Conservation (phyloP, 2,888 invertebrate genomes). For the Romanomermis culicivorax region DNA sequence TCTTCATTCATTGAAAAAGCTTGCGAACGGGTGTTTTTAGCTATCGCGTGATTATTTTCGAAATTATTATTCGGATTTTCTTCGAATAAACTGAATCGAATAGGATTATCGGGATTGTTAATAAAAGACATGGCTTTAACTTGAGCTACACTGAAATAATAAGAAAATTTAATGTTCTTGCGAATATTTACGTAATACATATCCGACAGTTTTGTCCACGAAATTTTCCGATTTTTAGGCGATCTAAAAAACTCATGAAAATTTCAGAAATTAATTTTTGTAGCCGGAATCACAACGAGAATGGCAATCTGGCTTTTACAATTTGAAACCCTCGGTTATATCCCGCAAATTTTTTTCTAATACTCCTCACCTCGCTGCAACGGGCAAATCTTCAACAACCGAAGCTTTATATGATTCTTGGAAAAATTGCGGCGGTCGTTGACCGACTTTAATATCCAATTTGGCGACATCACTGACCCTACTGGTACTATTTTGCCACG, state of each 20-base stretch:
- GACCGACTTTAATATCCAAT: constrained; percentile 66
- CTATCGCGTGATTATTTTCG: constrained; percentile 1
- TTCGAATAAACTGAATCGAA: constrained; percentile 19
- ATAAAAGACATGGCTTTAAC: constrained; percentile 9
- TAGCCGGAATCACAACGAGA: background rate
- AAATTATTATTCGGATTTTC: background rate
- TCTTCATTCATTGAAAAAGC: constrained; percentile 75
- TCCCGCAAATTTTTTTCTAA: too few relatives aligned
- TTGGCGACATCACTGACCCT: constrained; percentile 21
- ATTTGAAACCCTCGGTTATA: too few relatives aligned
- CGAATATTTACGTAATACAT: too few relatives aligned
- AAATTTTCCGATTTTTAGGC: too few relatives aligned
- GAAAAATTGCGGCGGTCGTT: constrained; percentile 89
- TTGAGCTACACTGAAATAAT: constrained; percentile 10
- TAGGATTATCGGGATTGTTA: constrained; percentile 15
- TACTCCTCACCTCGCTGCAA: constrained; percentile 46
- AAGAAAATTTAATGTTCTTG: constrained; percentile 1
- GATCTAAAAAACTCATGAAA: too few relatives aligned
- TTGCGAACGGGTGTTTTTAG: constrained; percentile 37
- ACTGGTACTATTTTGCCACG: constrained; percentile 11
- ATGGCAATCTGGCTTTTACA: background rate
- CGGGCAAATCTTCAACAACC: constrained; percentile 83
- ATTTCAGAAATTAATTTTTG: too few relatives aligned
- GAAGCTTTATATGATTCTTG: constrained; percentile 80
- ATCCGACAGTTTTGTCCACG: too few relatives aligned